Base-by-base conservation (phyloP, 2,797 vertebrate species). In the Luscinia luscinia region DNA sequence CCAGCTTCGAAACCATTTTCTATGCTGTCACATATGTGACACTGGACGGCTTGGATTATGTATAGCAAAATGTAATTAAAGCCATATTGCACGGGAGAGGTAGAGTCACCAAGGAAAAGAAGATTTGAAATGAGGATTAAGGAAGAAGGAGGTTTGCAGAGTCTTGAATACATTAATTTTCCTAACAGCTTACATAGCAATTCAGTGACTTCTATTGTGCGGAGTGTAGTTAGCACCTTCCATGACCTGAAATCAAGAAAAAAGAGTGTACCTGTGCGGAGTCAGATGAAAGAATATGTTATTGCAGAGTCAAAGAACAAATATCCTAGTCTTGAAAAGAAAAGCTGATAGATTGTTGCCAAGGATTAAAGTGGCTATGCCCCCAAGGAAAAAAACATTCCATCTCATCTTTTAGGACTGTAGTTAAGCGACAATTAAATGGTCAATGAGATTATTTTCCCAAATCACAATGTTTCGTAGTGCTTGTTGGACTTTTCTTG, bases 111-210 rank as follows among this genome's bases (percentile, higher is more conserved):
- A 93, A 75, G 89, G 84, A 95, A 94, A 95, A 95, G 88, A 82
- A 93, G 95, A 95, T 96, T 88, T 96, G n/a, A 92, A 94, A 63
- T 43, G 67, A 81, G 79, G 94, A 96, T 96, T 92, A 96, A 95
- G 73, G 62, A 91, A 92, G 69, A 70, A 87, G 54, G 58, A 87
- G 87, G 79, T 86, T 91, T 92, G 73, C 73, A 81, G 62, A 93
- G 55, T 67, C 69, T 48, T 54, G 87, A 92, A 94, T 94, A 93
- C 55, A 91, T 95, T 94, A 92, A 84, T 95, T 93, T 95, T 92
- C 55, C 57, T 81, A 73, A 40, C 73, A 88, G 87, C 51, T 93
- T 81, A 75, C 79, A 86, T 11, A 76, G 89, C 51, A 81, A 81
- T 85, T 87, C 79, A 36, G 69, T 59, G 62, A 76, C 6, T 75